Conservation (phyloP, 2,888 invertebrate species). For the Neoaliturus tenellus region DNA sequence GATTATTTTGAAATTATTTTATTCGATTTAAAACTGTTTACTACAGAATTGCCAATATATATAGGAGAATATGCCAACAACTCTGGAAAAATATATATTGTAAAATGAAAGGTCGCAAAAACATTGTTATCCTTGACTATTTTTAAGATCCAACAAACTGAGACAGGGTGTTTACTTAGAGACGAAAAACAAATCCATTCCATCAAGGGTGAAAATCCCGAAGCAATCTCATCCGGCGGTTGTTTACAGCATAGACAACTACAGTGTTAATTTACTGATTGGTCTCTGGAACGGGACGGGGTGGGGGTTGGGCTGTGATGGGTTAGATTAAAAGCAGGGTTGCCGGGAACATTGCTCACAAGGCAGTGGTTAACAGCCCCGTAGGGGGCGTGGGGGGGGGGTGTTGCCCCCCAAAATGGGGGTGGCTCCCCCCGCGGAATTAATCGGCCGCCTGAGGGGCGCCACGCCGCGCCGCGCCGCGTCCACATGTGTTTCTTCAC, state of each 20-base stretch:
- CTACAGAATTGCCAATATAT: too few relatives aligned
- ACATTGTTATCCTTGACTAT: too few relatives aligned
- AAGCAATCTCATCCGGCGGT: constrained; percentile 14
- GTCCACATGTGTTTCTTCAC: constrained; percentile 21
- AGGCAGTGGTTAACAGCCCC: constrained; percentile 28
- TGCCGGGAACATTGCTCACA: constrained; percentile 35
- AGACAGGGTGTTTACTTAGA: background rate
- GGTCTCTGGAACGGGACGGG: background rate
- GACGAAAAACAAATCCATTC: background rate
- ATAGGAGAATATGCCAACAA: too few relatives aligned
- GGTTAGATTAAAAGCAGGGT: constrained; percentile 37
- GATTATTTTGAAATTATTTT: too few relatives aligned
- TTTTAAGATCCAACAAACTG: too few relatives aligned
- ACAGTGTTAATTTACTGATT: constrained; percentile 46
- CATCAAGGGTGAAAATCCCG: constrained; percentile 10
- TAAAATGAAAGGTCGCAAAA: too few relatives aligned
- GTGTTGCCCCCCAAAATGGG: background rate
- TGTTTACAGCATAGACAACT: constrained; percentile 36
- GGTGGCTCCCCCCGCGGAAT: background rate
- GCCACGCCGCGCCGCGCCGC: background rate
- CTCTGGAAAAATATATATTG: too few relatives aligned
- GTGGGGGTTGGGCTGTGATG: constrained; percentile 2
- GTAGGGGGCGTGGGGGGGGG: background rate
- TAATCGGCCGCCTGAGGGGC: background rate
- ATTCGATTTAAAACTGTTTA: too few relatives aligned